Conservation (phyloP, 1,140 invertebrate species). For the Amyelois transitella region DNA sequence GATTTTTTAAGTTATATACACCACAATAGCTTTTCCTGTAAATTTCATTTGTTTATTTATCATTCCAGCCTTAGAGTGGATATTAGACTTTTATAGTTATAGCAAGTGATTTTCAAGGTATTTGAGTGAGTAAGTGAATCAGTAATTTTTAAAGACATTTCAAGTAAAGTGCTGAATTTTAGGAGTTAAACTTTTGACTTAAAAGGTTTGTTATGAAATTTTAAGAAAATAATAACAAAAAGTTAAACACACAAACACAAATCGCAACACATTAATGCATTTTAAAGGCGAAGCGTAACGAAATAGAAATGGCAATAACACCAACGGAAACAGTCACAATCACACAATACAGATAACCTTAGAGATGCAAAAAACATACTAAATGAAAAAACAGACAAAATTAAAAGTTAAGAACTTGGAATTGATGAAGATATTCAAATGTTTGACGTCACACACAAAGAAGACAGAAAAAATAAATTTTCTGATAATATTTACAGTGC, state of each 20-base stretch:
- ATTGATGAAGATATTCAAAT: no score
- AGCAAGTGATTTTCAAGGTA: no score
- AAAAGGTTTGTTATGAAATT: neutral
- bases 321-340: neutral
- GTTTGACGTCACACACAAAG: neutral
- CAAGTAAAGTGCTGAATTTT: no score
- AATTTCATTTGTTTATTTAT: no score
- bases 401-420: neutral
- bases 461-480: neutral
- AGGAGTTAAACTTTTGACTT: no score
- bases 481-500: slow-evolving; percentile 38
- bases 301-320: neutral
- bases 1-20: no score
- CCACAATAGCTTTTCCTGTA: no score
- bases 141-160: no score
- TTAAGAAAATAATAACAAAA: neutral
- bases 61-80: no score
- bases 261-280: slow-evolving; percentile 60
- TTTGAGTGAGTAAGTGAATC: no score
- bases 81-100: no score
- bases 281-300: slow-evolving; percentile 47
- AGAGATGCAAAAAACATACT: slow-evolving; percentile 4
- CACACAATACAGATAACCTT: slow-evolving; percentile 6
- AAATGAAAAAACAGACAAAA: slow-evolving; percentile 7
- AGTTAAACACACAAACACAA: slow-evolving; percentile 66